Conservation (phyloP, 2,113 vertebrate genomes). For the Cryptomyrus ogoouensis region DNA sequence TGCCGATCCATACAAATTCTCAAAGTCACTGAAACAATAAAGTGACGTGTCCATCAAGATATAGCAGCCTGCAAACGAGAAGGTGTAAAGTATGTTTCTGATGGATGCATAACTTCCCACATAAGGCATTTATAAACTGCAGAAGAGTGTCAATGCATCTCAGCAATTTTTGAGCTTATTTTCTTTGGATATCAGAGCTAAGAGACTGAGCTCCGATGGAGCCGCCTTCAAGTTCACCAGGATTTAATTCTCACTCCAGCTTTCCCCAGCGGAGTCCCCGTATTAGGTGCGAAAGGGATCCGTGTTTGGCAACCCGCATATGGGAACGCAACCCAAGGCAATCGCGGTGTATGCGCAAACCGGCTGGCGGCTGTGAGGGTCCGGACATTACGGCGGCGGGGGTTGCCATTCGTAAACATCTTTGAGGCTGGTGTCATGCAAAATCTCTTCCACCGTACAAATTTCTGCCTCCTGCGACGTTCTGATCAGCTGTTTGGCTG, state of each 20-base stretch:
- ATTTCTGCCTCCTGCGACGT: background rate
- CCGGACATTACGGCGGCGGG: background rate
- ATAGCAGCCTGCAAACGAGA: background rate
- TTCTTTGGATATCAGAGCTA: background rate
- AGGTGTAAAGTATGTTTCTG: background rate
- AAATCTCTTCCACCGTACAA: background rate
- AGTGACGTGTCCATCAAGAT: background rate
- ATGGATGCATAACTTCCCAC: background rate
- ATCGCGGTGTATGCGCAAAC: background rate
- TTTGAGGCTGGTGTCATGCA: background rate
- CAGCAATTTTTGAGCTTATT: background rate
- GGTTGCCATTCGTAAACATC: background rate
- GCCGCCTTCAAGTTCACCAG: background rate
- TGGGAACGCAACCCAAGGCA: background rate
- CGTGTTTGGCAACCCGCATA: background rate
- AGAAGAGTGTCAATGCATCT: background rate
- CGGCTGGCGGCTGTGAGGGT: background rate
- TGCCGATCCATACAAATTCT: background rate
- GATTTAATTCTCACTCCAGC: background rate
- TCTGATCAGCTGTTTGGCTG: background rate
- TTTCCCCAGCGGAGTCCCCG: background rate
- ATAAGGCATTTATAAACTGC: background rate
- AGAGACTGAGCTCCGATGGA: background rate
- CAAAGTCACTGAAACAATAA: background rate
- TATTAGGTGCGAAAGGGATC: background rate